Base-by-base conservation (phyloP, 1,140 invertebrate species). In the Patella vulgata region DNA sequence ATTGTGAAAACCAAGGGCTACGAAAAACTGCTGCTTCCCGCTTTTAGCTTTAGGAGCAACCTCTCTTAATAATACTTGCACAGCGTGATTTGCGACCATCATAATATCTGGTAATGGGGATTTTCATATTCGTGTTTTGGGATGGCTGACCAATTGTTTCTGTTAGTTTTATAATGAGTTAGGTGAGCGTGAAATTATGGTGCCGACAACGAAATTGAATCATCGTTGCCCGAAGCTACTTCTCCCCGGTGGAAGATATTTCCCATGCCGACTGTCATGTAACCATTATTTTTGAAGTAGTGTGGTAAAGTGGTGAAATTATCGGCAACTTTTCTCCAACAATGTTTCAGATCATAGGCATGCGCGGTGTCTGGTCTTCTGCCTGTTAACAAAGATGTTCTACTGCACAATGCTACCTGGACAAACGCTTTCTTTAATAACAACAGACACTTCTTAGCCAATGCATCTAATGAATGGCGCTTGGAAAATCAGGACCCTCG, bases 181-280 rank as follows among this genome's bases (percentile, higher is more conserved):
- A 21, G 8, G n/a, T n/a, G n/a, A n/a, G n/a, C n/a, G n/a, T n/a
- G n/a, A n/a, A 42, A 64, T 36, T 56, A 65, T 21, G 50, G 46
- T 31, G 56, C 62, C 11, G 67, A 48, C 67, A 63, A 69, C 19
- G 67, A 69, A 12, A 57, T 11, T 1, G 63, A 58, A 39, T 65
- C 67, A 25, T 68, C 48, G 17, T 65, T 23, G 21, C 54, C 46
- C 8, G 47, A 59, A 30, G 30, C 25, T 23, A 43, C 19, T 53
- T 88, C 88, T n/a, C n/a, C n/a, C n/a, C n/a, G n/a, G n/a, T n/a
- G n/a, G 81, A 94, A 94, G 28, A 94, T 84, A 87, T 94, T 95
- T 40, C 93, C 93, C 60, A 92, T 84, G 11, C 91, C 91, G 68
- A 89, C 89, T 0, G 92, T 92, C 46, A 86, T 85, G 70, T 93